Base-by-base conservation (phyloP, 2,797 vertebrate species). In the Epinephelus awoara region DNA sequence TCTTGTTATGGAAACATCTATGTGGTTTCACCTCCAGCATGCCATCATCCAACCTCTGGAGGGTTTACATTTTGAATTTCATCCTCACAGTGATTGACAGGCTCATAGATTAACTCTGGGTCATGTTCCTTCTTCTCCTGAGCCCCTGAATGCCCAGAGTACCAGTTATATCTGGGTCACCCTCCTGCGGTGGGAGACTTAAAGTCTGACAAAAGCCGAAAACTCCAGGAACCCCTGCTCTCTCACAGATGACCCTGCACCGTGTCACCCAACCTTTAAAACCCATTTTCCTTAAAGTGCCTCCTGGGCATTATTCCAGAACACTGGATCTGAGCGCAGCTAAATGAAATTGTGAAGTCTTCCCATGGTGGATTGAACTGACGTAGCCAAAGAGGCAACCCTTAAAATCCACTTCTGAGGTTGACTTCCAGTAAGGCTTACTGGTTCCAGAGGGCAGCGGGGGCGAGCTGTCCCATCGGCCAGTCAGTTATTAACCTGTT, bases 401-500 rank as follows among this genome's bases (percentile, higher is more conserved):
- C 21, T 78, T 64, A 65, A 82, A 78, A 71, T 75, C 67, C 38
- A 27, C 54, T 19, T 62, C 49, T 75, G 46, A 71, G 67, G 69
- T 46, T 42, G 67, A 77, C 66, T 79, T 65, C 76, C 80, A 80
- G 83, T 69, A 27, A 83, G 52, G 56, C 75, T 74, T 58, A 78
- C 68, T 62, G 75, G 62, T 70, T 70, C 59, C 68, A 74, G 79
- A 71, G 78, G 82, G 67, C 64, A 87, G 85, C 42, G 27, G 84
- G 85, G 79, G 78, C 72, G 86, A 88, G 83, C 83, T 80, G 85
- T 92, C 80, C 84, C 75, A 91, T 69, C 67, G 74, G 83, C 79
- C 84, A 56, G 86, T 85, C 83, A 91, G 80, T 94, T 95, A 95
- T 95, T 95, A 95, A 95, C 94, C 92, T 92, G 94, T 94, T 94